Percentiles rank a stretch among this genome's conserved stretches.
Evolutionary conservation across 2,888 invertebrate species (phyloP).

Genomic region (Heliconius hortense): DNA sequence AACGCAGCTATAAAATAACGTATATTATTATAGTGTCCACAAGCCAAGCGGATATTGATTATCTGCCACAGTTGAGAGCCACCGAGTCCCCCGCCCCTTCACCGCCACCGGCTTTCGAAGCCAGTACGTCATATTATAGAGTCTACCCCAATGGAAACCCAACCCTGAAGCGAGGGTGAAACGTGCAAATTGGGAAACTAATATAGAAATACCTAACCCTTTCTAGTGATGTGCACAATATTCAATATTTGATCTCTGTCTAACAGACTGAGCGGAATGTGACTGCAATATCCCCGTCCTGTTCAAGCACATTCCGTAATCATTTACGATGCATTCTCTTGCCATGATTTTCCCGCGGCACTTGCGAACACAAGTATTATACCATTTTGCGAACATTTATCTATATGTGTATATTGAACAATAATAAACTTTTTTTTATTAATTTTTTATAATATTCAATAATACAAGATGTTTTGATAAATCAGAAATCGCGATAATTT

Average conservation of each 20-base stretch:
- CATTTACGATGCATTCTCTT: constrained; percentile 81
- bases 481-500: not conserved
- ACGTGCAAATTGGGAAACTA: constrained; percentile 58
- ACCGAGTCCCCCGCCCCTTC: constrained; percentile 69
- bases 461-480: not conserved
- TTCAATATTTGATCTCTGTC: constrained; percentile 83
- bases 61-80: constrained; percentile 83
- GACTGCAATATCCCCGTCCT: constrained; percentile 76
- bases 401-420: constrained; percentile 8
- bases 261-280: constrained; percentile 74
- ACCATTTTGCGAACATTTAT: constrained; percentile 52
- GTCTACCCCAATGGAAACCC: constrained; percentile 51
- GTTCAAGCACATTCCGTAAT: constrained; percentile 77
- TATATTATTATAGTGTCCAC: constrained; percentile 82
- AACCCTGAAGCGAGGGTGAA: constrained; percentile 56
- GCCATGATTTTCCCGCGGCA: constrained; percentile 78
- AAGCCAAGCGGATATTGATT: constrained; percentile 84
- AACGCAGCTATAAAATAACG: constrained; percentile 73
- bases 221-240: constrained; percentile 60
- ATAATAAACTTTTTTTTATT: not conserved
- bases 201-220: constrained; percentile 52
- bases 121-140: constrained; percentile 58
- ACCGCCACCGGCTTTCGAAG: constrained; percentile 44
- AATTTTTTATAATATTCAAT: not conserved
- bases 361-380: constrained; percentile 61